These are phyloP conservation scores for Candidula unifasciata DNA, from an alignment of 2,888 invertebrate genomes.

Conservation along the genomic window DNA sequence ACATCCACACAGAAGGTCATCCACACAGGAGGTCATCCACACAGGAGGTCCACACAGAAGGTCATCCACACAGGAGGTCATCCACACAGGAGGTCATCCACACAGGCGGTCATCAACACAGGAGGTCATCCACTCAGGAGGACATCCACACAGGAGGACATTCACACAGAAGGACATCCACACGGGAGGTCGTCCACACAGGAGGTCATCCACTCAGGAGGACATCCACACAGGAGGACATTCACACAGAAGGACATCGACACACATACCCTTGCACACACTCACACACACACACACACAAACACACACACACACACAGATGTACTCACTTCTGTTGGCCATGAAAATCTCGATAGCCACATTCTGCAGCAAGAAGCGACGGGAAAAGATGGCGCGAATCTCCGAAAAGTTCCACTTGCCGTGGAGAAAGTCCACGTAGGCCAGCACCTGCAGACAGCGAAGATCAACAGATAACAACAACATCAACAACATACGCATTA, in stretches of 20 bases:
- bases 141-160: too few species aligned
- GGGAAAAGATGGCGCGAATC: slow-evolving; percentile 97
- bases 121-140: too few species aligned
- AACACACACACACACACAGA: not conserved
- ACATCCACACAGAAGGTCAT: too few species aligned
- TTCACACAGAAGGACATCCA: too few species aligned
- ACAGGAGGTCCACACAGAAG: too few species aligned
- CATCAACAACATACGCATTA: too few species aligned
- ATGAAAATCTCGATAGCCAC: slow-evolving; percentile 97
- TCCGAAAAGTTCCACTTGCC: slow-evolving; percentile 99
- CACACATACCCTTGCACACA: not conserved
- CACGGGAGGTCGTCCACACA: too few species aligned
- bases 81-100: too few species aligned
- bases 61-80: too few species aligned
- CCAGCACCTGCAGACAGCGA: slow-evolving; percentile 86
- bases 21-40: too few species aligned
- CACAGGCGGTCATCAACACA: too few species aligned
- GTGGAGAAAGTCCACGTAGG: slow-evolving; percentile 98
- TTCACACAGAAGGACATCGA: not conserved
- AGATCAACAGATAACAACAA: not conserved
- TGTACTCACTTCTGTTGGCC: slow-evolving; percentile 94
- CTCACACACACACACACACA: not conserved
- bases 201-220: too few species aligned
- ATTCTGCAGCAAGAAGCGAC: slow-evolving; percentile 96
- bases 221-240: not conserved